A percentile compares a stretch with the other conserved stretches of the same genome.
Conservation (phyloP, 2,113 vertebrate species). For the Procavia capensis region DNA sequence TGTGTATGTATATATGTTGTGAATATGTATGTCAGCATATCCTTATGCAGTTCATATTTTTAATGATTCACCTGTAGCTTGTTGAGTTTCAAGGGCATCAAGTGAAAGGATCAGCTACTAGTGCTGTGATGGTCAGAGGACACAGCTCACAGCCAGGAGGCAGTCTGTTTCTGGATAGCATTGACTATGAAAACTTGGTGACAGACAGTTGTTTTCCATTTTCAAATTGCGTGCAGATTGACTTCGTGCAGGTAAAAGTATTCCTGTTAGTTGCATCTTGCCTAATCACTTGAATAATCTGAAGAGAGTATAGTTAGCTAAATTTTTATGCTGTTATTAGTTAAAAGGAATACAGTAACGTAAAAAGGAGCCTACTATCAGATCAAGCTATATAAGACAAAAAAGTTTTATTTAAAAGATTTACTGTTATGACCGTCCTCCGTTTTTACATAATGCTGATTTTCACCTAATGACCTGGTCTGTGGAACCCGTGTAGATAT, state of each 20-base stretch:
- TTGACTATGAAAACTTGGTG: not conserved
- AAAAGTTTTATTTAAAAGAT: not conserved
- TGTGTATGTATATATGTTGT: not conserved
- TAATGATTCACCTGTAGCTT: conserved; percentile 77
- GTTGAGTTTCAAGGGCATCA: conserved; percentile 87
- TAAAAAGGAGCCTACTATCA: not conserved
- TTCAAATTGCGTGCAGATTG: conserved; percentile 52
- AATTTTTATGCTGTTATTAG: not conserved
- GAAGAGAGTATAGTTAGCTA: not conserved
- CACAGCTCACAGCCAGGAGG: conserved; percentile 55
- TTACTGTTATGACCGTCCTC: not conserved
- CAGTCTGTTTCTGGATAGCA: conserved; percentile 36
- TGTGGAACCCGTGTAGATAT: not conserved
- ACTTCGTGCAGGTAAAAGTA: conserved; percentile 84
- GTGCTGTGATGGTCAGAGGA: conserved; percentile 82
- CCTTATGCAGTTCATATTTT: not conserved
- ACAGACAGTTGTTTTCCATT: conserved; percentile 40
- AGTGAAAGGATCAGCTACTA: conserved; percentile 86
- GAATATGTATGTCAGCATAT: not conserved
- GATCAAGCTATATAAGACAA: not conserved
- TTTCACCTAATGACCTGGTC: too few species aligned
- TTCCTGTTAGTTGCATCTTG: conserved; percentile 20
- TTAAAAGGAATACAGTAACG: not conserved
- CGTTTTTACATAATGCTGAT: too few species aligned
- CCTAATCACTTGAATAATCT: not conserved